Percentiles rank a stretch among this genome's conserved stretches.
phyloP scores from a whole-genome alignment of 2,888 invertebrate species.

The Heliothis peltigera region DNA sequence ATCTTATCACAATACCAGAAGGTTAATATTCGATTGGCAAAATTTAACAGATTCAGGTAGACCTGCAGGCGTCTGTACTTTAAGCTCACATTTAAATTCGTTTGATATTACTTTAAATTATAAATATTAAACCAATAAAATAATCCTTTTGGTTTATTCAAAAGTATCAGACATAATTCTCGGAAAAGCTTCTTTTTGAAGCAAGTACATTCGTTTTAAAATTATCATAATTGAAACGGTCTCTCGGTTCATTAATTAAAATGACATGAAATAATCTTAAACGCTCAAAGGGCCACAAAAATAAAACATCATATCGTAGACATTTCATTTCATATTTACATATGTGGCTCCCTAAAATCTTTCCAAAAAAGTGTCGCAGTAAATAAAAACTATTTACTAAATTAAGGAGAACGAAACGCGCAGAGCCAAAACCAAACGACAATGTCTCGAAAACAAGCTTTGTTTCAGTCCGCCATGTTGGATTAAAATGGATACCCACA shows the following conservation, averaged over 20 bases:
- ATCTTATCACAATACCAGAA: no score
- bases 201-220: conserved; percentile 7
- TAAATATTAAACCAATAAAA: no score
- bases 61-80: no score
- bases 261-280: conserved; percentile 27
- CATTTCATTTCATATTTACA: no score
- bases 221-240: neutral
- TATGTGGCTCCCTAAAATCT: no score
- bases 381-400: neutral
- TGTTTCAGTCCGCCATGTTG: conserved; percentile 26
- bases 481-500: conserved; percentile 29
- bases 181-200: no score
- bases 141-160: neutral
- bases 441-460: neutral
- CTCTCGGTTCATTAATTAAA: conserved; percentile 48
- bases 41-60: no score
- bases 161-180: neutral
- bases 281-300: conserved; percentile 30
- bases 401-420: conserved; percentile 14
- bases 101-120: neutral
- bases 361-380: neutral
- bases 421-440: neutral
- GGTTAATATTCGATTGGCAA: no score
- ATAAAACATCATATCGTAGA: neutral
- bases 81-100: neutral